Percentiles rank a stretch among this genome's conserved stretches.
Conservation (phyloP, 2,113 vertebrate species). For the Suncus etruscus region DNA sequence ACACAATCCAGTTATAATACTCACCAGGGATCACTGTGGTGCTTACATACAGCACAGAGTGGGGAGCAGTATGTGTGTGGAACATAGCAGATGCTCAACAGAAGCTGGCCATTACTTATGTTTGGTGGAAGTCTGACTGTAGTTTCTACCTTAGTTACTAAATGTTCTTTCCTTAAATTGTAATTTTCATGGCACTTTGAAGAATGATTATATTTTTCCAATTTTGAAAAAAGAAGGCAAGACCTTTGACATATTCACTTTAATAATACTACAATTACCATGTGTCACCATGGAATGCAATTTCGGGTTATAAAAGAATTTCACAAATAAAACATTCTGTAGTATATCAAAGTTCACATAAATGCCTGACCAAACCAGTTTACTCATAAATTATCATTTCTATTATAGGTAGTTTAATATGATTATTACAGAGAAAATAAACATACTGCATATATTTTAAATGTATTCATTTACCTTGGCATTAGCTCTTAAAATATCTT, state of each 20-base stretch:
- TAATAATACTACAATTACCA: slow-evolving; percentile 4
- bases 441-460: slow-evolving; percentile 8
- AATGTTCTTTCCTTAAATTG: not conserved
- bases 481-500: slow-evolving; percentile 50
- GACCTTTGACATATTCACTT: slow-evolving; percentile 14
- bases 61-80: not conserved
- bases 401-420: not conserved
- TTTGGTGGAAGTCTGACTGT: not conserved
- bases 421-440: slow-evolving; percentile 21
- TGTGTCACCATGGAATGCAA: slow-evolving; percentile 64
- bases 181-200: slow-evolving; percentile 16
- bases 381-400: not conserved
- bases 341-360: not conserved
- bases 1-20: too few species aligned
- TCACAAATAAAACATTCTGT: not conserved
- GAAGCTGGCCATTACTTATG: too few species aligned
- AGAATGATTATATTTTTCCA: slow-evolving; percentile 33
- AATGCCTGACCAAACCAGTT: not conserved
- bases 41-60: too few species aligned
- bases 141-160: not conserved
- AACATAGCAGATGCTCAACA: not conserved
- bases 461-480: not conserved
- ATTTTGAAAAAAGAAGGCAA: not conserved
- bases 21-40: too few species aligned
- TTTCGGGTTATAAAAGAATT: slow-evolving; percentile 41